A percentile compares a stretch with the other conserved stretches of the same genome.
Evolutionary conservation across 2,797 vertebrate species (phyloP).

Genomic region (Pachyuromys duprasi): DNA sequence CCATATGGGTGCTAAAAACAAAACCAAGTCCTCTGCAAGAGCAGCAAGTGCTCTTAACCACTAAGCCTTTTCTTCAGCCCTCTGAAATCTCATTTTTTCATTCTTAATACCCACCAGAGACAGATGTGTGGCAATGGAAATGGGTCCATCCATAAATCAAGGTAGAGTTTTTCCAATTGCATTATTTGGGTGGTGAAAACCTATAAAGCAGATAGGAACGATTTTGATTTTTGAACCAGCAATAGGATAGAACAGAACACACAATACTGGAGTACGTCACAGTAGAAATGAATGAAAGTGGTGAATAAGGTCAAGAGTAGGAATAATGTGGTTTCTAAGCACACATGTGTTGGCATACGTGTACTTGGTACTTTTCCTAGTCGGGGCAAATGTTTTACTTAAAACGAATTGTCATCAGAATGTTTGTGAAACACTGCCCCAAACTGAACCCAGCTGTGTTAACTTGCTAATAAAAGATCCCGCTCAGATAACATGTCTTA

Average conservation of each 20-base stretch:
- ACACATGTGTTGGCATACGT: too few species aligned
- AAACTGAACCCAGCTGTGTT: background rate
- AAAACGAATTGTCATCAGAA: background rate
- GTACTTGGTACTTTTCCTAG: background rate
- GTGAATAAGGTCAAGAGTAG: background rate
- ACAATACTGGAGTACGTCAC: background rate
- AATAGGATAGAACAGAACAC: background rate
- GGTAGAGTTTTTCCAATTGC: background rate
- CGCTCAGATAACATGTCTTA: background rate
- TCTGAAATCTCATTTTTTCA: background rate
- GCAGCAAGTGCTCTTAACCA: background rate
- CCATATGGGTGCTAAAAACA: too few species aligned
- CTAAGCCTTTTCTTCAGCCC: background rate
- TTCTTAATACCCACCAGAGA: background rate
- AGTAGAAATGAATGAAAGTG: too few species aligned
- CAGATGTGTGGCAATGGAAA: background rate
- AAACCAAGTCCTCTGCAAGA: too few species aligned
- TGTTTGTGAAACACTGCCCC: background rate
- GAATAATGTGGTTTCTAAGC: background rate
- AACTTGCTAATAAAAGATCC: background rate
- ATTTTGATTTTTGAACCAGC: background rate
- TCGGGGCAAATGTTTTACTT: slow-evolving; percentile 31
- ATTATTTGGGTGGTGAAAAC: slow-evolving; percentile 18
- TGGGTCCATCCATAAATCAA: background rate
- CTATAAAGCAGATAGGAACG: background rate